These are phyloP conservation scores for Phrynocephalus forsythii DNA, from an alignment of 2,797 vertebrate species.

Conservation along the genomic window DNA sequence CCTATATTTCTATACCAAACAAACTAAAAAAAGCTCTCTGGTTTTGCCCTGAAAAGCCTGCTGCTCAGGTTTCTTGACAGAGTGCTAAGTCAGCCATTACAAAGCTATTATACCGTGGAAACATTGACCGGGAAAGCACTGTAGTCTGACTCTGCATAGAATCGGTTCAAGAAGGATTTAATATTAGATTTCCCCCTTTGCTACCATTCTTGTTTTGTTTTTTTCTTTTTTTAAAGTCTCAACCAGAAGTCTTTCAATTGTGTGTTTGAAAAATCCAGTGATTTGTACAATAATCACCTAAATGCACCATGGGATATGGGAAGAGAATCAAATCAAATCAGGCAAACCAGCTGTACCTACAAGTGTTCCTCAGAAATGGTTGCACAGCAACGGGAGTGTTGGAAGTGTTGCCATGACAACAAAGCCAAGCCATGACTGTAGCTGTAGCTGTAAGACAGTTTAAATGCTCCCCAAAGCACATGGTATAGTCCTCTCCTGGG, in stretches of 20 bases:
- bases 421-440: neutral
- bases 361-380: slow-evolving; percentile 46
- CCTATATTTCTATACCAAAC: neutral
- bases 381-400: slow-evolving; percentile 63
- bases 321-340: slow-evolving; percentile 29
- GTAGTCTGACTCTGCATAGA: neutral
- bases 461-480: neutral
- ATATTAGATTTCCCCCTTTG: too few species aligned
- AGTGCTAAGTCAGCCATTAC: neutral
- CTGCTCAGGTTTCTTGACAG: neutral
- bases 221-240: neutral
- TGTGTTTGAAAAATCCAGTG: slow-evolving; percentile 19
- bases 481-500: neutral
- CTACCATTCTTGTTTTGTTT: too few species aligned
- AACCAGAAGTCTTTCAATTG: neutral
- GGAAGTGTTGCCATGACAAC: slow-evolving; percentile 22
- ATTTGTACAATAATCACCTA: slow-evolving; percentile 21
- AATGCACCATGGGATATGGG: neutral
- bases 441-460: slow-evolving; percentile 18
- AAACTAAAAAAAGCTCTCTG: neutral
- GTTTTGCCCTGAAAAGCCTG: neutral
- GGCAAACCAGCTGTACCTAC: slow-evolving; percentile 42
- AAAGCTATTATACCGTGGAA: neutral
- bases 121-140: slow-evolving; percentile 9
- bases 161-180: neutral